phyloP scores from a whole-genome alignment of 1,140 invertebrate species.

The Dolichoris vasculosae region DNA sequence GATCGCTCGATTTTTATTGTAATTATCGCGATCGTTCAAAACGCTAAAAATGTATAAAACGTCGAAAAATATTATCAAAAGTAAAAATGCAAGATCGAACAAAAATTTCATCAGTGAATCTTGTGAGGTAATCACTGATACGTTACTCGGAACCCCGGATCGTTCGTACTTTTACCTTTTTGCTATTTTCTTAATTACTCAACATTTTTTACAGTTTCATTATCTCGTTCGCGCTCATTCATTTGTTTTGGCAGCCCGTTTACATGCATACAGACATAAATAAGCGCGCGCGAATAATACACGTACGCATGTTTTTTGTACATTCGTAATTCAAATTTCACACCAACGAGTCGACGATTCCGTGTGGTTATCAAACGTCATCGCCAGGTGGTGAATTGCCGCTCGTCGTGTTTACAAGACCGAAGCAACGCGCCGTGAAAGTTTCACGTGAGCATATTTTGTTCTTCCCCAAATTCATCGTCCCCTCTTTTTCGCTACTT shows the following conservation, averaged over 20 bases:
- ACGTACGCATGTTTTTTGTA: not conserved
- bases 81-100: not conserved
- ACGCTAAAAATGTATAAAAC: not conserved
- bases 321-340: not conserved
- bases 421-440: not conserved
- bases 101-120: slow-evolving; percentile 9
- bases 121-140: not conserved
- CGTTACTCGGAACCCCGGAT: not conserved
- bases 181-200: not conserved
- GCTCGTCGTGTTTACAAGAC: not conserved
- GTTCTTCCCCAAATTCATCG: not conserved
- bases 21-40: not conserved
- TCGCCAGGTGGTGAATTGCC: not conserved
- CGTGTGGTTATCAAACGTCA: slow-evolving; percentile 6
- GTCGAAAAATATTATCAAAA: not conserved
- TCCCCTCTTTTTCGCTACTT: not conserved
- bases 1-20: not conserved
- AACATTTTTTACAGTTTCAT: not conserved
- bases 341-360: not conserved
- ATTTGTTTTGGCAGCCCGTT: slow-evolving; percentile 14
- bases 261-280: not conserved
- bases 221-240: slow-evolving; percentile 1
- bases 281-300: not conserved
- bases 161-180: not conserved
- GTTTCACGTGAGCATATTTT: not conserved